Evolutionary conservation across 2,888 invertebrate species (phyloP), one percentile per base, ranked within the genome.

Genomic region (Caenorhabditis drosophilae): DNA sequence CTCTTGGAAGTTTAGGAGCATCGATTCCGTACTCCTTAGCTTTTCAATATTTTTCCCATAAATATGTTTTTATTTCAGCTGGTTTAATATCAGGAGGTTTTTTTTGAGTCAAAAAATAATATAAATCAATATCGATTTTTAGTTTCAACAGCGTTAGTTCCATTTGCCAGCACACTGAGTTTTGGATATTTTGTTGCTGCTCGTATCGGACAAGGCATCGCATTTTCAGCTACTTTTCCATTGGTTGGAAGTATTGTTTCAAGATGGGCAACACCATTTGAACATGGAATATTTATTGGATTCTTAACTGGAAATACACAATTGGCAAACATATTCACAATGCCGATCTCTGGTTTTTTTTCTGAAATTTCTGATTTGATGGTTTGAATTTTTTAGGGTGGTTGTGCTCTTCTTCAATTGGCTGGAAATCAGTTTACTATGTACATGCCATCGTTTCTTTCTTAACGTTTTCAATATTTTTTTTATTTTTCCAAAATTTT

Each of bases 361-460:
- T n/a, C n/a, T n/a, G n/a, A n/a, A 38, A 46, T 25, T n/a, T 12
- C 38, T 11, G 34, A 34, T 34, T 34, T 34, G 12, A 9, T n/a
- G n/a, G n/a, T 47, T 25, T 15, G 12, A 38, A 50, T n/a, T 15
- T 44, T 22, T 38, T 9, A 38, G 38, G 63, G 18, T 63, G 60
- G 49, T 44, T 70, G 2, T 70, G 70, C 26, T 62, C 67, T 4
- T 67, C 70, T 3, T 59, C 67, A 1, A 51, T 47, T 11, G 70
- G 70, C 9, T 71, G 70, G 70, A 61, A 54, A 2, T 54, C 67
- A 3, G 70, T 71, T 12, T 71, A 71, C 35, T 71, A 71, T 44
- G 67, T 71, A 0, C 63, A 64, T 45, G 61, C 70, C 9, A 67
- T 54, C 12, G 58, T 62, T 23, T 58, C 55, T 2, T 22, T 62